Evolutionary conservation across 2,113 vertebrate genomes (phyloP).

Genomic region (Halichoerus grypus): DNA sequence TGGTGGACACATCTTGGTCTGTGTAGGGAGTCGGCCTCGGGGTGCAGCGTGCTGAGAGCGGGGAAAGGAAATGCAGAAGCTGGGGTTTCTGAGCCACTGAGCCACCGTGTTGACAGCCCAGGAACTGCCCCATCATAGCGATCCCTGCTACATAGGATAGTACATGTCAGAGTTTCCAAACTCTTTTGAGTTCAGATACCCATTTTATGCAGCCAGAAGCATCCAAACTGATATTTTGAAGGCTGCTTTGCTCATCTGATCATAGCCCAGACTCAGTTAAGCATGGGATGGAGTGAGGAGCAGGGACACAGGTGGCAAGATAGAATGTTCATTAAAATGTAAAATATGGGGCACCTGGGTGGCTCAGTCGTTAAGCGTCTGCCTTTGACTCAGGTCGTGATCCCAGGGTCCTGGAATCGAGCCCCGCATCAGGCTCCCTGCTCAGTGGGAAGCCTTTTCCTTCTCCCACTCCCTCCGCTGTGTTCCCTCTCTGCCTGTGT

Average conservation of each 20-base stretch:
- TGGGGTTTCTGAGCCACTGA: neutral
- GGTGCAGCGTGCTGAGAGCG: neutral
- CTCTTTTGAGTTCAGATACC: neutral
- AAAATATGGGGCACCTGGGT: neutral
- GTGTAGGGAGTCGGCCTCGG: neutral
- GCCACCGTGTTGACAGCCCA: neutral
- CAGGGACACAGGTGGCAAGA: neutral
- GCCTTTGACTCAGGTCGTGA: too few relatives aligned
- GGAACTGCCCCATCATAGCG: neutral
- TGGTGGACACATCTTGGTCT: neutral
- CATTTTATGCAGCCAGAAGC: neutral
- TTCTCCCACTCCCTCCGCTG: too few relatives aligned
- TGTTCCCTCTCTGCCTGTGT: too few relatives aligned
- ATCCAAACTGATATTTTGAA: neutral
- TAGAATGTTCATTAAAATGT: neutral
- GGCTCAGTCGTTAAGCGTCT: too few relatives aligned
- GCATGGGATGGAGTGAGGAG: neutral
- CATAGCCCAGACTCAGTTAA: neutral
- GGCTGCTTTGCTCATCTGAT: neutral
- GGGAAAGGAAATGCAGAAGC: neutral
- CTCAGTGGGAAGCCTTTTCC: too few relatives aligned
- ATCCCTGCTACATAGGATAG: neutral
- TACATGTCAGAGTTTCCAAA: neutral
- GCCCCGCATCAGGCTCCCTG: too few relatives aligned
- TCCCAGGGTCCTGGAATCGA: too few relatives aligned